Evolutionary conservation across 1,140 invertebrate genomes (phyloP).

Genomic region (Trichomalopsis sarcophagae): DNA sequence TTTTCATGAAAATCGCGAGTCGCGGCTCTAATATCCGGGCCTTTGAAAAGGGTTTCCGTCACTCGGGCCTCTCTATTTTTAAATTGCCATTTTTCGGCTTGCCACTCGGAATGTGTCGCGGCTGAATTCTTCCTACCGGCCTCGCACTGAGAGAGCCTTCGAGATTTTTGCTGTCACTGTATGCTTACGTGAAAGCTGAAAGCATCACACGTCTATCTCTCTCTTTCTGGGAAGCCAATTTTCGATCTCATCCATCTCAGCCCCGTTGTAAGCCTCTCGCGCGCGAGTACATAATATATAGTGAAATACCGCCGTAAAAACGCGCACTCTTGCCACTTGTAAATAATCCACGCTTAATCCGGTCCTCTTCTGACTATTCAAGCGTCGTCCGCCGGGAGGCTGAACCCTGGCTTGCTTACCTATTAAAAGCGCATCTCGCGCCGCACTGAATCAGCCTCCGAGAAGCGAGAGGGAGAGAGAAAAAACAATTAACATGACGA

Average conservation of each 20-base stretch:
- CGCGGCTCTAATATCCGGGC: background rate
- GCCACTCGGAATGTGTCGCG: background rate
- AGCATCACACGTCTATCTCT: background rate
- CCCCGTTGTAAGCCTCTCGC: too few species aligned
- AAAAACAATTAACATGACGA: constrained; percentile 1
- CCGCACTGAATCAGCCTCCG: background rate
- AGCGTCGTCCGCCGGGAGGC: background rate
- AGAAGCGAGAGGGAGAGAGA: background rate
- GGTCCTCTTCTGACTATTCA: too few species aligned
- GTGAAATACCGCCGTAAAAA: background rate
- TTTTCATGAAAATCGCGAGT: constrained; percentile 28
- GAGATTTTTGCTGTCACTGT: background rate
- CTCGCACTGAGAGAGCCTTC: background rate
- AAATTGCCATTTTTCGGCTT: constrained; percentile 1
- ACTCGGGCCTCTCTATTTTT: constrained; percentile 7
- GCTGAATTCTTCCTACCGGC: background rate
- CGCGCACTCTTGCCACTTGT: background rate
- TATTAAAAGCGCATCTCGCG: background rate
- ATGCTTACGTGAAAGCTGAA: background rate
- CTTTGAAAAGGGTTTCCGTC: background rate
- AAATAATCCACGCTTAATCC: background rate
- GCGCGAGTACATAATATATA: background rate
- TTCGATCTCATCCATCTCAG: background rate
- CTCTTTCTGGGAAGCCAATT: background rate
- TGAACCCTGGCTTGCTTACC: background rate